Evolutionary conservation across 2,888 invertebrate species (phyloP), one percentile per base, ranked within the genome.

Genomic region (Mythimna loreyi): DNA sequence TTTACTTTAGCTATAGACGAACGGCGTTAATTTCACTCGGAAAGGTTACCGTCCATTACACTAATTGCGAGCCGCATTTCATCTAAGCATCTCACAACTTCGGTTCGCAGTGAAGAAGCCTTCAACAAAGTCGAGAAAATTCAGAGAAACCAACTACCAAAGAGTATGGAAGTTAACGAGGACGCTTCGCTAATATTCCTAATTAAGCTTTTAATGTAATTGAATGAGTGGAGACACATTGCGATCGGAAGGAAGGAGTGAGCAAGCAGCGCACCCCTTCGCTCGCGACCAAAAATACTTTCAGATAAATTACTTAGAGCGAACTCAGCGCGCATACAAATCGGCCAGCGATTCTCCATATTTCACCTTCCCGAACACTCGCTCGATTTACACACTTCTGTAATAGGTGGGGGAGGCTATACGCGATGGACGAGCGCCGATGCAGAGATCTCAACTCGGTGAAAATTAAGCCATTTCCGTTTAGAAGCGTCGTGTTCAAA

Each of bases 171-270:
- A 91, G 90, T 91, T 90, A 92, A 91, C 90, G 91, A 92, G 90
- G 92, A 92, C 89, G 92, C 91, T 93, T 92, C 85, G 89, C 91
- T 94, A 93, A 95, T 95, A 94, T 93, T 92, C 92, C 92, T 95
- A 94, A 96, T 95, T 95, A 94, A 94, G 93, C 94, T 94, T 93
- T 95, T 94, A 95, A 95, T 93, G 93, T 94, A 96, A 96, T 95
- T 95, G 92, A 93, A 94, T 92, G 90, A 93, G 91, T 91, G 89
- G 92, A 92, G 93, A 94, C 92, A 92, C 90, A 91, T 92, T 90
- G 90, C 87, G 88, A 91, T 91, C 90, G 87, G 88, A 90, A 90
- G 87, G 86, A 86, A 87, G 85, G 85, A 86, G 80, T 83, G 85
- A 89, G 84, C 80, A 83, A 78, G 55, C 52, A 40, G 47, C 67